These are phyloP conservation scores for Spheniscus mendiculus DNA, from an alignment of 2,113 vertebrate species.

Conservation along the genomic window DNA sequence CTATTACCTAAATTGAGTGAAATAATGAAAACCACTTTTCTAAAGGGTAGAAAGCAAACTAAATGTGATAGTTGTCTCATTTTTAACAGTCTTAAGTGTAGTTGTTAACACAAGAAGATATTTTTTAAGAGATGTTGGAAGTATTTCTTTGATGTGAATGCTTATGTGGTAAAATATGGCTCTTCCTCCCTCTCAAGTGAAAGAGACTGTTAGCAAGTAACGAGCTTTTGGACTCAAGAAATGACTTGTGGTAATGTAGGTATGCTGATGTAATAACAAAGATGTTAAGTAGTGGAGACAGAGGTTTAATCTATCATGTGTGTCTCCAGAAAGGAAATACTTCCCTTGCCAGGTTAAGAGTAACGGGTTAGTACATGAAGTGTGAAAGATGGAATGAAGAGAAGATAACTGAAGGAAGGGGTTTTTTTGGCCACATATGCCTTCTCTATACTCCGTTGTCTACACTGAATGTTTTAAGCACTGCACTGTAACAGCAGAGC, in stretches of 20 bases:
- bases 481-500: neutral
- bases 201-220: neutral
- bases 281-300: conserved; percentile 1
- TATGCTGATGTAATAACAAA: conserved; percentile 13
- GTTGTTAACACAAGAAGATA: neutral
- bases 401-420: neutral
- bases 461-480: neutral
- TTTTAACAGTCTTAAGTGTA: neutral
- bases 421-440: neutral
- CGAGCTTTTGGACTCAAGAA: neutral
- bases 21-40: neutral
- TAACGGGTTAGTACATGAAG: neutral
- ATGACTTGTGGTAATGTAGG: neutral
- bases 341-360: neutral
- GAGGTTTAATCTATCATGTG: conserved; percentile 12
- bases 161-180: neutral
- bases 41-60: neutral
- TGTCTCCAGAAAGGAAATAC: conserved; percentile 36
- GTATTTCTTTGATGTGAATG: neutral
- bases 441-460: neutral
- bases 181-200: neutral
- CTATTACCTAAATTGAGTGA: neutral
- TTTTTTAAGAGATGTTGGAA: neutral
- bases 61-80: neutral
- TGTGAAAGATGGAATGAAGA: conserved; percentile 12